Evolutionary conservation across 2,797 vertebrate genomes (phyloP).

Genomic region (Pseudomugil tenellus): DNA sequence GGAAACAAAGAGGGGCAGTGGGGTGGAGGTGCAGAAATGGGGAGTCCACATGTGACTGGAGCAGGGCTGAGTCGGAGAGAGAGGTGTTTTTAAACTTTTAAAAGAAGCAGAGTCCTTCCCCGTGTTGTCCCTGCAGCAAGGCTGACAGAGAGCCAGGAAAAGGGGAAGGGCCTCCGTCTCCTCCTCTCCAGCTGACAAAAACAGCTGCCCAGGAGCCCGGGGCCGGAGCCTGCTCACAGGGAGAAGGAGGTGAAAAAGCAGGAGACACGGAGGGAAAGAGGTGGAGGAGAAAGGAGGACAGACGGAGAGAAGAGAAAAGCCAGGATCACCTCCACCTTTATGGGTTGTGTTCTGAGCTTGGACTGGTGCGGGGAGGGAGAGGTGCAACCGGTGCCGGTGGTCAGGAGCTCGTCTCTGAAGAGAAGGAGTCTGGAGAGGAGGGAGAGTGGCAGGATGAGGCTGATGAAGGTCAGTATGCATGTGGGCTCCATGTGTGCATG

Average conservation of each 20-base stretch:
- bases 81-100: slow-evolving; percentile 61
- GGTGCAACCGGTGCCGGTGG: slow-evolving; percentile 71
- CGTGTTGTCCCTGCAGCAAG: slow-evolving; percentile 57
- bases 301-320: slow-evolving; percentile 32
- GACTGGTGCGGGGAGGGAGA: slow-evolving; percentile 82
- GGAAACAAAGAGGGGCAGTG: slow-evolving; percentile 31
- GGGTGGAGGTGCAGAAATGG: slow-evolving; percentile 30
- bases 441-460: slow-evolving; percentile 80
- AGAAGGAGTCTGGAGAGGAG: slow-evolving; percentile 74
- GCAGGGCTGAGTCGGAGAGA: slow-evolving; percentile 37
- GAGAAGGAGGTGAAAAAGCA: slow-evolving; percentile 29
- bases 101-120: slow-evolving; percentile 48
- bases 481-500: slow-evolving; percentile 36
- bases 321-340: slow-evolving; percentile 69
- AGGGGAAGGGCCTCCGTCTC: slow-evolving; percentile 79
- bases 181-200: slow-evolving; percentile 83
- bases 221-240: slow-evolving; percentile 48
- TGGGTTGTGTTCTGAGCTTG: slow-evolving; percentile 84
- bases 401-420: slow-evolving; percentile 72
- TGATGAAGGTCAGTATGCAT: slow-evolving; percentile 78
- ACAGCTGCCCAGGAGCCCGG: slow-evolving; percentile 80
- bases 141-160: slow-evolving; percentile 77
- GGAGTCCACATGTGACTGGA: slow-evolving; percentile 41
- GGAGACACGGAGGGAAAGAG: slow-evolving; percentile 28
- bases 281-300: slow-evolving; percentile 43